Evolutionary conservation across 2,888 invertebrate genomes (phyloP).

Genomic region (Vesta saturnalis): DNA sequence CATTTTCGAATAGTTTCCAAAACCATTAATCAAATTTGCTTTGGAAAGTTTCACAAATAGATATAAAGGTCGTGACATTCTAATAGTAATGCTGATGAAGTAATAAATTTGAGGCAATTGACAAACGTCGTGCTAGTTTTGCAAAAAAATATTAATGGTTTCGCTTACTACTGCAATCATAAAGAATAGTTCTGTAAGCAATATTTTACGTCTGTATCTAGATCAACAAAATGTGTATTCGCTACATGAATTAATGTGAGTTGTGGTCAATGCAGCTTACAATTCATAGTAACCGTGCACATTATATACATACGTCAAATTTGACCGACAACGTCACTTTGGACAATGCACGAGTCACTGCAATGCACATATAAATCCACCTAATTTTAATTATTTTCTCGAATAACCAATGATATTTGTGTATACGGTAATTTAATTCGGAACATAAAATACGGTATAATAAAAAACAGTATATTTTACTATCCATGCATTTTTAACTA

Average conservation of each 20-base stretch:
- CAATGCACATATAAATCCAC: neutral
- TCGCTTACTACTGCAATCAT: neutral
- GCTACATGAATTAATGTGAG: constrained; percentile 25
- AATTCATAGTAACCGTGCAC: constrained; percentile 37
- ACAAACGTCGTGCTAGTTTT: neutral
- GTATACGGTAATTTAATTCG: no score
- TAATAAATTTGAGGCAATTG: neutral
- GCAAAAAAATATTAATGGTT: neutral
- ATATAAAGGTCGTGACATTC: neutral
- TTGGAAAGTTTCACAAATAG: constrained; percentile 3
- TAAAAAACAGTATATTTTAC: no score
- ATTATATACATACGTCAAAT: constrained; percentile 37
- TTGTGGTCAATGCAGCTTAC: constrained; percentile 28
- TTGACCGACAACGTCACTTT: constrained; percentile 24
- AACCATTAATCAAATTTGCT: constrained; percentile 7
- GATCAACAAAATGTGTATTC: constrained; percentile 28
- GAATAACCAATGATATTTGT: no score
- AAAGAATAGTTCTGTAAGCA: neutral
- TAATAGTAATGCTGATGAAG: neutral
- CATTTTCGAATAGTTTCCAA: neutral
- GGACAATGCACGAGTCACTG: constrained; percentile 18
- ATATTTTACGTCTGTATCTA: neutral
- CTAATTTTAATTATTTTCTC: neutral
- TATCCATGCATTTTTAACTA: no score
- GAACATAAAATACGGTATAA: no score